Evolutionary conservation across 2,113 vertebrate species (phyloP).

Genomic region (Centropus bengalensis): DNA sequence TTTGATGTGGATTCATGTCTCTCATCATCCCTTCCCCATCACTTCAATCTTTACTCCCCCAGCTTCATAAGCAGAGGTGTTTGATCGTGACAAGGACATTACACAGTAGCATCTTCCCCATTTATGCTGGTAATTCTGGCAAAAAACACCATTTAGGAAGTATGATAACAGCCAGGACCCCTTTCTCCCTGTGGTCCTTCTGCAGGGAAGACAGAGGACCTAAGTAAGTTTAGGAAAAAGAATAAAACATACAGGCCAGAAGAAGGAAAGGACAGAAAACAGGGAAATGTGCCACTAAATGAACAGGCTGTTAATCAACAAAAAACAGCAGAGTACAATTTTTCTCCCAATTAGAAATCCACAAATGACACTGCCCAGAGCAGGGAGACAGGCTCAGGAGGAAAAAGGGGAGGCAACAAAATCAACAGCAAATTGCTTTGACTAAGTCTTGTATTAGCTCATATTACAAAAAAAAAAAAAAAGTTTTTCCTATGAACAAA

Average conservation of each 20-base stretch:
- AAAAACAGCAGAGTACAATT: not conserved
- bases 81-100: not conserved
- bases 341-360: not conserved
- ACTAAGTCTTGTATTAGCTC: not conserved
- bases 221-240: not conserved
- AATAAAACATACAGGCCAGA: not conserved
- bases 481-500: not conserved
- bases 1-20: not conserved
- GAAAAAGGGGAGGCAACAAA: not conserved
- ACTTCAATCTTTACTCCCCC: not conserved
- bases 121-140: not conserved
- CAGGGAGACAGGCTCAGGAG: not conserved
- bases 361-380: not conserved
- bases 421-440: not conserved
- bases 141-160: not conserved
- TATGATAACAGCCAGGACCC: not conserved
- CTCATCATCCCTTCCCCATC: not conserved
- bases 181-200: not conserved
- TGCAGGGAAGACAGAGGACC: not conserved
- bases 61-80: not conserved
- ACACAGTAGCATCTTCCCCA: not conserved
- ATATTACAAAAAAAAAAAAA: not conserved
- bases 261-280: not conserved
- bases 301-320: not conserved
- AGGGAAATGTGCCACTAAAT: not conserved